Base-by-base conservation (phyloP, 2,113 vertebrate genomes). In the Phaethornis superciliosus region DNA sequence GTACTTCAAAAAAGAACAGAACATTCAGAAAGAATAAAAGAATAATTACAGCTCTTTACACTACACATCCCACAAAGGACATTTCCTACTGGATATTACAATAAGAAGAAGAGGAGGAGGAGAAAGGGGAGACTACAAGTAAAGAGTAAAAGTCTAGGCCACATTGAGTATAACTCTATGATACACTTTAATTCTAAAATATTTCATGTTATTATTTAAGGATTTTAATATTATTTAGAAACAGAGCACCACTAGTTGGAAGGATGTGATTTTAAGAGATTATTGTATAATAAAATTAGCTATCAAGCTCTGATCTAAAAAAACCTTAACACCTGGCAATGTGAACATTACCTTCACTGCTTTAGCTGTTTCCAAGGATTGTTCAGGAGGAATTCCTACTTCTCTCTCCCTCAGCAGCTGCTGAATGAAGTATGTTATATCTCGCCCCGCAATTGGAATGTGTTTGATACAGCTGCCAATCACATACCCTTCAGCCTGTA, bases 381-480 rank as follows among this genome's bases (percentile, higher is more conserved):
- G 99, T 65, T 99, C 99, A 8, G 99, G 99, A 30, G 99, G 99
- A 92, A 99, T 99, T 96, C 99, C 99, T 97, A 99, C 98, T 98
- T 99, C 99, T 91, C 99, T 95, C 81, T 99, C 99, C 94, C 99
- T 98, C 95, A 99, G 96, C 78, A 99, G 95, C 94, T 99, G 99
- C 97, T 99, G 99, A 95, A 99, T 99, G 97, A 99, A 99, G 97
- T 99, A 99, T 12, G 99, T 99, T 97, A 99, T 99, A 98, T 99
- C 99, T 89, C 99, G 97, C 40, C 99, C 99, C 10, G 99, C 99
- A 52, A 99, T 99, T 95, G 99, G 99, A 97, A 99, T 99, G 98
- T 99, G 99, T 96, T 99, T 99, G 97, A 99, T 99, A 97, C 99
- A 99, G 98, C 99, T 99, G 97, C 99, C 99, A 90, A 99, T 99